Base-by-base conservation (phyloP, 1,140 invertebrate species). In the Drosophila micromelanica region DNA sequence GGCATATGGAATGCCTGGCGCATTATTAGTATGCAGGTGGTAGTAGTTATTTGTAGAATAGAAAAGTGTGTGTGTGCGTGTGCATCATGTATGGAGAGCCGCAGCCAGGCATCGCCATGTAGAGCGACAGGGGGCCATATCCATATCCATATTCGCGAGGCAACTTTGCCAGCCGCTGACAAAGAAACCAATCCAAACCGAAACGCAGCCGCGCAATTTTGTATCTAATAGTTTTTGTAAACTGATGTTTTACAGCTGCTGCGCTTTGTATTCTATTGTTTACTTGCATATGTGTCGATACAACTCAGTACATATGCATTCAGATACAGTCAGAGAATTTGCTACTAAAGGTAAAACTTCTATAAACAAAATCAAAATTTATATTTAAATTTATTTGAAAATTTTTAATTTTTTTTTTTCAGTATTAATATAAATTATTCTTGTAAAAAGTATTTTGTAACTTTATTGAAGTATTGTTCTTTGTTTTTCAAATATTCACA, bases 1-100 rank as follows among this genome's bases (percentile, higher is more conserved):
- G 54, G 52, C 68, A 49, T 40, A 64, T 55, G 43, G 43, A 48
- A 64, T 46, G 43, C 40, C 37, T 42, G 57, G 68, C 49, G 60
- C 61, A 51, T 64, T 68, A 86, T 86, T 86, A 87, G 82, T 87
- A 82, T 87, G 79, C 84, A 89, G 75, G 72, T 79, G 84, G 78
- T 69, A 55, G 55, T 86, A 48, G 81, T 63, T 69, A 81, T 78
- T 86, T 78, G 69, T 67, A 77, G 80, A 80, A 86, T 80, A 17
- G 17, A 17, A 17, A 5, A 54, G 73, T 65, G 56, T 57, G 60
- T 43, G 42, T 12, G 52, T 23, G 23, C 32, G 32, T 12, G 38
- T 32, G 65, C 56, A 70, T 38, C 68, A 43, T 64, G 43, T 64
- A 71, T 64, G 51, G 61, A 49, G 51, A 49, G 59, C 51, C 20